Evolutionary conservation across 2,113 vertebrate species (phyloP), one percentile per base, ranked within the genome.

Genomic region (Catharus fuscescens): DNA sequence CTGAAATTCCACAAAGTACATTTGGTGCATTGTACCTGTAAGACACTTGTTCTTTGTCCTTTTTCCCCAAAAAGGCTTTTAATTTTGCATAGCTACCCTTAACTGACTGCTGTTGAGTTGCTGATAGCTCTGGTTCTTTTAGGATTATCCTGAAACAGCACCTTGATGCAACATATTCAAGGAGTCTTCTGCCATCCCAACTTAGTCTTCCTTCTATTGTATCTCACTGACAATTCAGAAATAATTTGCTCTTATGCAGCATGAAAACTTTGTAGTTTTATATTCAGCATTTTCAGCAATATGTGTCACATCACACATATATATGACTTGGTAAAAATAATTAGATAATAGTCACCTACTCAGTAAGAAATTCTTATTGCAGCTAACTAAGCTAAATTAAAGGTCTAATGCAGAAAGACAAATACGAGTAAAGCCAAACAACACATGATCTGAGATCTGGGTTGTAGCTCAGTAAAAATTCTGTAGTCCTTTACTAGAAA

Each of bases 291-390:
- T 69, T 69, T 52, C 65, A 90, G 24, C 10, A 73, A 38, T 38
- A 14, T 0, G 0, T 29, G 8, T 60, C 50, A 28, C 8, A 52
- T 3, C 9, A 65, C 7, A 17, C 5, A 19, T 32, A 3, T 15
- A 42, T 25, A 59, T 7, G 47, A 64, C 8, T 31, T 21, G 15
- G 8, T 5, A 60, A 62, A 70, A 80, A 12, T 32, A 42, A 36
- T 5, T 23, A 38, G 4, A 5, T 32, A 78, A 74, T 23, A 45
- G 11, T 16, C 31, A 36, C 5, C 9, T 60, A 7, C 5, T 69
- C 9, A 65, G 52, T 77, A 65, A 69, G 44, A 14, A 82, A 12
- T 82, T 47, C 18, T 44, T 69, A 9, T 53, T 80, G n/a, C 13
- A 64, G 25, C 8, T 67, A 60, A 76, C 5, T 5, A 54, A 80